Evolutionary conservation across 2,888 invertebrate genomes (phyloP).

Genomic region (Drosophila kanekoi): DNA sequence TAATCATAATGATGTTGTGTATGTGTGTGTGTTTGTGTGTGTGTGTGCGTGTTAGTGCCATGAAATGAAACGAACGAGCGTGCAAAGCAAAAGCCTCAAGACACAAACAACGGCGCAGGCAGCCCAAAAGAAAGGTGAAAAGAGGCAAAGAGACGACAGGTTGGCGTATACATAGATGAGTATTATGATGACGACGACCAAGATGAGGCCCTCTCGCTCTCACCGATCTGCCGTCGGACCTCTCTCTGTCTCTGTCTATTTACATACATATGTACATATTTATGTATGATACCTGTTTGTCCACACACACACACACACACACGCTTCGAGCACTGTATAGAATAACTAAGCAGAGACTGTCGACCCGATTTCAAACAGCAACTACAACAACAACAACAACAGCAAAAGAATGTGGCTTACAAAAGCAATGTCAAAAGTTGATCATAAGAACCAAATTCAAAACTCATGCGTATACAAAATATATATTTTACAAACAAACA

Average conservation of each 20-base stretch:
- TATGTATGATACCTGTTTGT: slow-evolving; percentile 53
- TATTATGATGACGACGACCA: slow-evolving; percentile 31
- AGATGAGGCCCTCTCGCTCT: neutral
- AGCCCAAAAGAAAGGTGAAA: slow-evolving; percentile 72
- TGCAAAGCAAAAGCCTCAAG: slow-evolving; percentile 45
- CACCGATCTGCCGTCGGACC: slow-evolving; percentile 5
- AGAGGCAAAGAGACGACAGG: slow-evolving; percentile 62
- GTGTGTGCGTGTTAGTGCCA: slow-evolving; percentile 6
- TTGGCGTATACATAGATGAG: slow-evolving; percentile 29
- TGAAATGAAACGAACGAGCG: slow-evolving; percentile 48
- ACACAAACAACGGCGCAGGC: slow-evolving; percentile 25
- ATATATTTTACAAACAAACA: slow-evolving; percentile 18
- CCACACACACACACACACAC: slow-evolving; percentile 29
- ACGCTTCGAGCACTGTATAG: slow-evolving; percentile 48
- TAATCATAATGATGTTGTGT: slow-evolving; percentile 32
- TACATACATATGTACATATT: slow-evolving; percentile 16
- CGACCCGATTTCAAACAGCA: slow-evolving; percentile 69
- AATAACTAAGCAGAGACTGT: slow-evolving; percentile 66
- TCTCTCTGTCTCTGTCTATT: slow-evolving; percentile 28
- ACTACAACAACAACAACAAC: slow-evolving; percentile 38
- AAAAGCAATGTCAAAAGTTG: slow-evolving; percentile 31
- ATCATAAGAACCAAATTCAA: slow-evolving; percentile 28
- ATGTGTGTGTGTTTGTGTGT: slow-evolving; percentile 5
- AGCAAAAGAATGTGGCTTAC: slow-evolving; percentile 24
- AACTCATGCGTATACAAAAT: slow-evolving; percentile 9